Percentiles rank a stretch among this genome's conserved stretches.
phyloP scores from a whole-genome alignment of 1,140 invertebrate genomes.

The Saccostrea glomerata region DNA sequence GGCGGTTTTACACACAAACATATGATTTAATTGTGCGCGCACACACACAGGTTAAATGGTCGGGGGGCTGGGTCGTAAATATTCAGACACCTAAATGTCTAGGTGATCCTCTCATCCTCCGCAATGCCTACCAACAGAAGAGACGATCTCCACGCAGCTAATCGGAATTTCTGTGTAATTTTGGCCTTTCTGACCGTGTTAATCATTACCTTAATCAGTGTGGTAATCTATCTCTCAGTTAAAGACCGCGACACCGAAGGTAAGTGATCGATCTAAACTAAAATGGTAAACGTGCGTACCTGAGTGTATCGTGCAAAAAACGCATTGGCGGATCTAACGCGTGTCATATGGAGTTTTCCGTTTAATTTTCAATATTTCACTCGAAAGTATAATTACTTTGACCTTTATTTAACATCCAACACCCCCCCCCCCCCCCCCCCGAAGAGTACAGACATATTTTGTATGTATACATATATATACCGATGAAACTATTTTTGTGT shows the following conservation, averaged over 20 bases:
- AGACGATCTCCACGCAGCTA: background rate
- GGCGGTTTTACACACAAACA: too few species aligned
- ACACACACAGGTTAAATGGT: conserved; percentile 5
- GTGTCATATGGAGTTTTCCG: too few species aligned
- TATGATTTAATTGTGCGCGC: background rate
- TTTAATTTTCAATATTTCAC: too few species aligned
- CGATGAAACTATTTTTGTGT: background rate
- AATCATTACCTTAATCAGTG: conserved; percentile 41
- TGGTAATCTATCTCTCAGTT: conserved; percentile 48
- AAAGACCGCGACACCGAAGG: conserved; percentile 33
- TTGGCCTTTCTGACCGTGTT: conserved; percentile 41
- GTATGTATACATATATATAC: background rate
- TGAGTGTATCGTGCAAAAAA: background rate
- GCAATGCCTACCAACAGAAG: conserved; percentile 17
- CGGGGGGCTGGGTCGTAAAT: background rate
- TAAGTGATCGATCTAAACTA: conserved; percentile 21
- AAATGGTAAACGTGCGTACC: background rate
- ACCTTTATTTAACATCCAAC: background rate
- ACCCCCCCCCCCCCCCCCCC: too few species aligned
- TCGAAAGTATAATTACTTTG: background rate
- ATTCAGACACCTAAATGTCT: background rate
- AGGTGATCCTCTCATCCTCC: background rate
- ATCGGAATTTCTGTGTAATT: conserved; percentile 42
- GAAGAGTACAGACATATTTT: background rate
- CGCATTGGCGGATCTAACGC: too few species aligned